Evolutionary conservation across 2,797 vertebrate genomes (phyloP).

Genomic region (Triplophysa yarkandensis): DNA sequence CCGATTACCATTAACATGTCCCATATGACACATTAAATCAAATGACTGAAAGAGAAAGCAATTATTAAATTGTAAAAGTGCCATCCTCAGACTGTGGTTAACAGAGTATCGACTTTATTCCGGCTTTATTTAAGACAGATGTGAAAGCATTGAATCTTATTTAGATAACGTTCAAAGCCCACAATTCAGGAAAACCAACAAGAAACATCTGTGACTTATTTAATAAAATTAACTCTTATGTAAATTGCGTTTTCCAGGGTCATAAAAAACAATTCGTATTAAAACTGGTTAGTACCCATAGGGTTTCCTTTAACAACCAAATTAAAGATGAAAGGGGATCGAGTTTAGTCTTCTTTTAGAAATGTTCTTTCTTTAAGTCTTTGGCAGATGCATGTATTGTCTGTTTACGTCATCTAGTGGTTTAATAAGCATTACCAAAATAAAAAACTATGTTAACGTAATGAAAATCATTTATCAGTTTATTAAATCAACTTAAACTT

Average conservation of each 20-base stretch:
- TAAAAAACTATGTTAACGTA: too few species aligned
- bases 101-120: background rate
- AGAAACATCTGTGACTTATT: background rate
- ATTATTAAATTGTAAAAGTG: background rate
- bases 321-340: background rate
- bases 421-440: too few species aligned
- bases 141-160: background rate
- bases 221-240: background rate
- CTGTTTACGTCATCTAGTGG: too few species aligned
- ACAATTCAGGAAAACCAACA: background rate
- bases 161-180: background rate
- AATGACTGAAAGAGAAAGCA: background rate
- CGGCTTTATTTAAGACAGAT: conserved; percentile 30
- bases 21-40: background rate
- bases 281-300: background rate
- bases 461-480: too few species aligned
- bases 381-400: too few species aligned
- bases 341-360: background rate
- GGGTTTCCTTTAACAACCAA: background rate
- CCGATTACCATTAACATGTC: background rate
- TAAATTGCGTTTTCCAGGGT: background rate
- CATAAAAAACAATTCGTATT: background rate
- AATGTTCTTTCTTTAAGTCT: too few species aligned
- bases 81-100: background rate
- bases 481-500: too few species aligned